Evolutionary conservation across 2,888 invertebrate genomes (phyloP).

Genomic region (Chrysina gloriosa): DNA sequence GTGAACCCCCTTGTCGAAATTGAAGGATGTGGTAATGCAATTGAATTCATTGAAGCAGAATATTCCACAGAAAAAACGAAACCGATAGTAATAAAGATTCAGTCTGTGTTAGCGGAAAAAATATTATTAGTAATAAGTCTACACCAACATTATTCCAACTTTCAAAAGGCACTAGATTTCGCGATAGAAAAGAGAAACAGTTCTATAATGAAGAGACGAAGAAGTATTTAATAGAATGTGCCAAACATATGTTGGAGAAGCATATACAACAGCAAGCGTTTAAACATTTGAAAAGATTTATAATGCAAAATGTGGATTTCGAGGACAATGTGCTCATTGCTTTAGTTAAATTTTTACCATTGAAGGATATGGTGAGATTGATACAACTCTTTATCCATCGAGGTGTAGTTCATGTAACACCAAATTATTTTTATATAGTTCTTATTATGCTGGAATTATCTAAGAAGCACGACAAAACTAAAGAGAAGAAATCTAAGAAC

Average conservation of each 20-base stretch:
- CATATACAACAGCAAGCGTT: constrained; percentile 52
- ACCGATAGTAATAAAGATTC: constrained; percentile 30
- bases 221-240: constrained; percentile 48
- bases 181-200: constrained; percentile 29
- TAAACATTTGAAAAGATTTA: constrained; percentile 53
- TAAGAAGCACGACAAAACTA: constrained; percentile 8
- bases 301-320: constrained; percentile 45
- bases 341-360: constrained; percentile 54
- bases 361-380: constrained; percentile 42
- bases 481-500: constrained; percentile 4
- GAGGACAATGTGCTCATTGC: constrained; percentile 49
- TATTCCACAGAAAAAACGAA: constrained; percentile 39
- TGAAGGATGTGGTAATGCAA: constrained; percentile 54
- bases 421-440: constrained; percentile 6
- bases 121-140: not conserved
- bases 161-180: not conserved
- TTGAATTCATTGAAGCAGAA: constrained; percentile 53
- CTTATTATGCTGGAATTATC: constrained; percentile 14
- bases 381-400: constrained; percentile 53
- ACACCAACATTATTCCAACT: constrained; percentile 24
- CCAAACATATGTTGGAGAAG: constrained; percentile 49
- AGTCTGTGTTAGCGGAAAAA: not conserved
- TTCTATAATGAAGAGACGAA: constrained; percentile 39
- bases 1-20: constrained; percentile 57
- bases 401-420: constrained; percentile 28